A percentile compares a stretch with the other conserved stretches of the same genome.
Evolutionary conservation across 2,888 invertebrate genomes (phyloP).

Genomic region (Epirrhoe tristata): DNA sequence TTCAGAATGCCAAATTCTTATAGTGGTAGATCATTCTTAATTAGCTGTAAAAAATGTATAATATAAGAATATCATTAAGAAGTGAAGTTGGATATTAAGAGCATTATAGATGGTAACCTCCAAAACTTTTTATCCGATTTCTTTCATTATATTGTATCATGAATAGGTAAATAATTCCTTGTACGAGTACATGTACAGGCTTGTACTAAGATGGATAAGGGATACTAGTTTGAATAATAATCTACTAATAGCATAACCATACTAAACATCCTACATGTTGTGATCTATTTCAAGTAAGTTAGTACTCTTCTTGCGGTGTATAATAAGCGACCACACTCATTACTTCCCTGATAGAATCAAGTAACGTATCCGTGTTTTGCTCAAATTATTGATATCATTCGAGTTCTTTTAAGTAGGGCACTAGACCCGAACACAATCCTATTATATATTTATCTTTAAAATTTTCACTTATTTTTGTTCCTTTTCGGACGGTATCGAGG

Average conservation of each 20-base stretch:
- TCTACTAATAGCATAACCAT: neutral
- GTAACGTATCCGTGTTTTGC: constrained; percentile 61
- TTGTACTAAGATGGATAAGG: too few species aligned
- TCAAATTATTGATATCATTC: constrained; percentile 34
- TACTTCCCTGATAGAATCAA: constrained; percentile 54
- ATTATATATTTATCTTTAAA: too few species aligned
- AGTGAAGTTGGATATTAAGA: too few species aligned
- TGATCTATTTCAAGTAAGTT: constrained; percentile 7
- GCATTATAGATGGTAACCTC: too few species aligned
- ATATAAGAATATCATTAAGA: too few species aligned
- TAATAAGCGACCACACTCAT: constrained; percentile 50
- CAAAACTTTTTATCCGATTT: too few species aligned
- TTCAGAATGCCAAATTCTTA: constrained; percentile 11
- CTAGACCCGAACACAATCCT: neutral
- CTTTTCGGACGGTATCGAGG: too few species aligned
- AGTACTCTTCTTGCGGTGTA: constrained; percentile 27
- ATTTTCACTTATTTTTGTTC: too few species aligned
- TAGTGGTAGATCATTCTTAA: constrained; percentile 4
- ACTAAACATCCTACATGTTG: neutral
- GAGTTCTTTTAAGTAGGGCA: neutral
- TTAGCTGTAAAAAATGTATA: too few species aligned
- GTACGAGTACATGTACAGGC: too few species aligned
- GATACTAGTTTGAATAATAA: neutral
- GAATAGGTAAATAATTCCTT: too few species aligned
- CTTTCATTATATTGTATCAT: too few species aligned